These are phyloP conservation scores for Panagrolaimus sp. DNA, from an alignment of 1,140 invertebrate genomes.

Conservation along the genomic window DNA sequence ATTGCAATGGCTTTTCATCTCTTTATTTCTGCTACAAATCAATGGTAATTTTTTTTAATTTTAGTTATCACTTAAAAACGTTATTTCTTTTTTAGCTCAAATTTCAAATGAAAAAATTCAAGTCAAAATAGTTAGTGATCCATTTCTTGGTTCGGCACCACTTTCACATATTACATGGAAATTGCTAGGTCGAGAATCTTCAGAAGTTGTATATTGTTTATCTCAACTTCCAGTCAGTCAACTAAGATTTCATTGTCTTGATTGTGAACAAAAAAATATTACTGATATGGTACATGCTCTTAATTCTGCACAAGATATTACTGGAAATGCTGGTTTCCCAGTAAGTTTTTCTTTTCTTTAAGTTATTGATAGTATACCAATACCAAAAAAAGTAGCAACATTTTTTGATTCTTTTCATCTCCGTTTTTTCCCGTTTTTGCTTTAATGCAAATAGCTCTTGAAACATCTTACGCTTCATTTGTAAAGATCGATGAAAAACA, in stretches of 20 bases:
- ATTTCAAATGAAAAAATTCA: slow-evolving; percentile 22
- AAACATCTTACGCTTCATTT: slow-evolving; percentile 9
- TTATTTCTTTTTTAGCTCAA: not conserved
- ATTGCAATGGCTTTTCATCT: too few relatives aligned
- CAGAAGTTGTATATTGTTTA: slow-evolving; percentile 51
- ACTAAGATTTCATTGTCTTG: slow-evolving; percentile 54
- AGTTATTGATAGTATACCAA: not conserved
- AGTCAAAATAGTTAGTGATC: slow-evolving; percentile 54
- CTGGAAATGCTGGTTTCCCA: slow-evolving; percentile 51
- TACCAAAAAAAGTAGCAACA: slow-evolving; percentile 5
- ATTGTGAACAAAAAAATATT: slow-evolving; percentile 53
- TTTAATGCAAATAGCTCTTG: not conserved
- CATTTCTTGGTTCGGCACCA: slow-evolving; percentile 54
- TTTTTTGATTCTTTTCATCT: not conserved
- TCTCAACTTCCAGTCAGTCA: slow-evolving; percentile 54
- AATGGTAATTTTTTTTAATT: too few relatives aligned
- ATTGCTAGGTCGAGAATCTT: slow-evolving; percentile 45
- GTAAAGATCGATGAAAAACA: too few relatives aligned
- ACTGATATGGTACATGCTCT: slow-evolving; percentile 56
- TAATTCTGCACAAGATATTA: slow-evolving; percentile 55
- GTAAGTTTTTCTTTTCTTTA: slow-evolving; percentile 31
- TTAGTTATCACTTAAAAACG: too few relatives aligned
- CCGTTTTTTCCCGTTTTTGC: slow-evolving; percentile 20
- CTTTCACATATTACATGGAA: slow-evolving; percentile 54
- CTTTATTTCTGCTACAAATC: too few relatives aligned